phyloP scores from a whole-genome alignment of 1,140 invertebrate genomes.

The Ceratosolen solmsi region DNA sequence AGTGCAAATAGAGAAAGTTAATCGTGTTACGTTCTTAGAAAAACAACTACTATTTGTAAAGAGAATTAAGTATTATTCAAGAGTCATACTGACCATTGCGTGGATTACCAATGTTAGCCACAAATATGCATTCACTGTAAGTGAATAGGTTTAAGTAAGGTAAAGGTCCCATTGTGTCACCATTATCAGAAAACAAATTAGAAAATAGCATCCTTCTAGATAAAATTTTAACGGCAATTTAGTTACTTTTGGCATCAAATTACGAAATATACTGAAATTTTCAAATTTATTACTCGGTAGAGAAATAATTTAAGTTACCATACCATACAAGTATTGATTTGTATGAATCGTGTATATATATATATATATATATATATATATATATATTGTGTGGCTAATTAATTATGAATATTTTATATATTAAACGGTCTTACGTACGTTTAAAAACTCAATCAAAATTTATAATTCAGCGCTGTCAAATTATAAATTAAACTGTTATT shows the following conservation, averaged over 20 bases:
- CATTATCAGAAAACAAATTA: conserved; percentile 14
- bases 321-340: no score
- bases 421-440: no score
- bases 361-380: no score
- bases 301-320: background rate
- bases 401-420: no score
- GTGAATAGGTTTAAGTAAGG: background rate
- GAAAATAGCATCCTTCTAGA: conserved; percentile 1
- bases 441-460: background rate
- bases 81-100: conserved; percentile 41
- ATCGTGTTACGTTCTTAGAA: background rate
- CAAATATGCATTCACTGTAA: conserved; percentile 3
- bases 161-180: background rate
- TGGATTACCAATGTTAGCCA: conserved; percentile 41
- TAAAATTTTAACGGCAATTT: background rate
- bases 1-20: conserved; percentile 36
- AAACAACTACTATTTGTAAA: conserved; percentile 20
- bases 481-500: no score
- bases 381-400: no score
- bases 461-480: background rate
- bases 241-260: conserved; percentile 26
- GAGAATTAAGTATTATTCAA: conserved; percentile 18
- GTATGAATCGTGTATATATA: no score
- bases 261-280: background rate
- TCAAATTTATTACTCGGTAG: no score